Evolutionary conservation across 2,113 vertebrate species (phyloP).

Genomic region (Noturus placidus): DNA sequence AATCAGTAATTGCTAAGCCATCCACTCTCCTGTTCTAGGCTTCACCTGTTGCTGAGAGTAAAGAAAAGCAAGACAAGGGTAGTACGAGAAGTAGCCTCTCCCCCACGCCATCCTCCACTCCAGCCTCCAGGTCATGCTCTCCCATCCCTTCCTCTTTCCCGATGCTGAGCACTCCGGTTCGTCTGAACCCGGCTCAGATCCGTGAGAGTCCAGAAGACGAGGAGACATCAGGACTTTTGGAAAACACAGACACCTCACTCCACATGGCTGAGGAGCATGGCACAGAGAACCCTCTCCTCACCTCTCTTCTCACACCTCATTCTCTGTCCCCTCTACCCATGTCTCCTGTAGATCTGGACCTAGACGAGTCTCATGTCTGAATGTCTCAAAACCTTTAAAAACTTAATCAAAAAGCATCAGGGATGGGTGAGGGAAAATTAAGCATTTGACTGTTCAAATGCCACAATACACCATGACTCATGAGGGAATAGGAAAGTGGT

Average conservation of each 20-base stretch:
- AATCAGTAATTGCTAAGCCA: background rate
- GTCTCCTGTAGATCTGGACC: constrained; percentile 79
- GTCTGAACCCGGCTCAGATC: constrained; percentile 67
- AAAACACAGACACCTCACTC: constrained; percentile 77
- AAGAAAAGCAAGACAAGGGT: constrained; percentile 70
- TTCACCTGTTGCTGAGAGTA: constrained; percentile 55
- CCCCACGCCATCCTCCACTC: constrained; percentile 56
- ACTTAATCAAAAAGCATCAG: background rate
- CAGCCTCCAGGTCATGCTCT: constrained; percentile 65
- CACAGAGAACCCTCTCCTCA: constrained; percentile 89
- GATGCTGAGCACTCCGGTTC: constrained; percentile 63
- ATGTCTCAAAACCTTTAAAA: background rate
- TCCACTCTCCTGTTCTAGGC: constrained; percentile 27
- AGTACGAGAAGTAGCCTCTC: constrained; percentile 71
- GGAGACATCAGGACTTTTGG: constrained; percentile 85
- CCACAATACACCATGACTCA: background rate
- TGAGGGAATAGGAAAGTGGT: background rate
- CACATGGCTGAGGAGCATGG: constrained; percentile 85
- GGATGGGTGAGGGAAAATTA: background rate
- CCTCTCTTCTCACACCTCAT: constrained; percentile 60
- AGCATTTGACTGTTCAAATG: background rate
- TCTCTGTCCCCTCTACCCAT: constrained; percentile 59
- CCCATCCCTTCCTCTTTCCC: constrained; percentile 70
- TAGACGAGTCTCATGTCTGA: constrained; percentile 93
- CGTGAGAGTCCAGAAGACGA: constrained; percentile 84